phyloP scores from a whole-genome alignment of 1,140 invertebrate species.

The Lysiphlebus fabarum region DNA sequence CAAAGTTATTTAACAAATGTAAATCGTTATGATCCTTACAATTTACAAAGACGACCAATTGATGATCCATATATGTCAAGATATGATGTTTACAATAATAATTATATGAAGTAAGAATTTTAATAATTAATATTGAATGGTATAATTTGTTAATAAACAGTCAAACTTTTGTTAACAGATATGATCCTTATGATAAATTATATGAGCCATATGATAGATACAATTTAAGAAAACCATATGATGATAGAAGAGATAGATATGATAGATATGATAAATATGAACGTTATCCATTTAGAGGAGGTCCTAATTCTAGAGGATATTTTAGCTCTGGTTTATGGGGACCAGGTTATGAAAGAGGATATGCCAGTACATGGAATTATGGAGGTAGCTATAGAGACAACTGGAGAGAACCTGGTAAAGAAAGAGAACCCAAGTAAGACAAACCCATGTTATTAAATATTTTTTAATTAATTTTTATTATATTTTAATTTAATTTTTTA shows the following conservation, averaged over 20 bases:
- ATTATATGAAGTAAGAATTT: conserved; percentile 19
- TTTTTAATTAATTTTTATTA: neutral
- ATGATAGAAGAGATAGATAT: conserved; percentile 31
- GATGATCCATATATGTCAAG: conserved; percentile 35
- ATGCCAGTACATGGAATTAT: conserved; percentile 46
- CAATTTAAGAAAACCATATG: conserved; percentile 34
- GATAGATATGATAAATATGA: conserved; percentile 26
- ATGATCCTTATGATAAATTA: conserved; percentile 32
- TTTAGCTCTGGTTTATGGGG: conserved; percentile 46
- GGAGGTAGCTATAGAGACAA: conserved; percentile 25
- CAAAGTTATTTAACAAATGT: conserved; percentile 34
- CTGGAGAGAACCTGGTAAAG: conserved; percentile 19
- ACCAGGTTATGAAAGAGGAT: conserved; percentile 42
- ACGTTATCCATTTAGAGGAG: conserved; percentile 24
- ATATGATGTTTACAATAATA: conserved; percentile 38
- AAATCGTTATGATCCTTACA: conserved; percentile 39
- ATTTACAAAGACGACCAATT: conserved; percentile 26
- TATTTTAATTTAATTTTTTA: conserved; percentile 1
- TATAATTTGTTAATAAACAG: no score
- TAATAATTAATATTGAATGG: neutral
- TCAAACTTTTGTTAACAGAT: conserved; percentile 23
- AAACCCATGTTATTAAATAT: neutral
- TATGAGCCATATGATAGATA: conserved; percentile 40
- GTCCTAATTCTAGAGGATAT: conserved; percentile 54
- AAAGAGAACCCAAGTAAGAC: conserved; percentile 19